phyloP scores from a whole-genome alignment of 2,797 vertebrate genomes.

The Borostomias antarcticus region DNA sequence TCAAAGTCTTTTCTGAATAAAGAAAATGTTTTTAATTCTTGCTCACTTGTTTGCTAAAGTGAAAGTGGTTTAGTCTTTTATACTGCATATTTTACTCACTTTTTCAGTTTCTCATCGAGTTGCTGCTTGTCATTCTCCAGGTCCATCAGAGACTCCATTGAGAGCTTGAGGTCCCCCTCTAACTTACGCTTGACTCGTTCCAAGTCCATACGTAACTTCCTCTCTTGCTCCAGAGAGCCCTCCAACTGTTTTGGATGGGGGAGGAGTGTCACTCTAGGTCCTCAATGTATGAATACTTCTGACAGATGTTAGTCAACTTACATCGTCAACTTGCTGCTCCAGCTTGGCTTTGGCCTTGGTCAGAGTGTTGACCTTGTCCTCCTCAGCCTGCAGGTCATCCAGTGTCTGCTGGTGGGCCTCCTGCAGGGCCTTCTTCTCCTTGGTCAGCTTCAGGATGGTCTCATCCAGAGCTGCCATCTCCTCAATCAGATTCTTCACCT shows the following conservation, averaged over 20 bases:
- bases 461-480: conserved; percentile 92
- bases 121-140: conserved; percentile 93
- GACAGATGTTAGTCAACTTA: conserved; percentile 75
- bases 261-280: background rate
- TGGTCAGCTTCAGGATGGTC: conserved; percentile 86
- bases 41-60: background rate
- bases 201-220: conserved; percentile 90
- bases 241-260: conserved; percentile 81
- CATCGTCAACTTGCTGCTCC: conserved; percentile 95
- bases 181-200: conserved; percentile 90
- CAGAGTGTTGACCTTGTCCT: conserved; percentile 91
- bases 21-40: background rate
- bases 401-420: conserved; percentile 92
- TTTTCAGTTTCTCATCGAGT: conserved; percentile 91
- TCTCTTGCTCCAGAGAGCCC: conserved; percentile 92
- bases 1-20: conserved; percentile 89
- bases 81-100: conserved; percentile 68
- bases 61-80: background rate
- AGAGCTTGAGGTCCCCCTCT: conserved; percentile 92
- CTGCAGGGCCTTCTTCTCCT: conserved; percentile 92
- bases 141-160: conserved; percentile 88
- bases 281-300: background rate
- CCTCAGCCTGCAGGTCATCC: conserved; percentile 92
- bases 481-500: conserved; percentile 95
- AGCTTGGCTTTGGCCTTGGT: conserved; percentile 91